Percentiles rank a stretch among this genome's conserved stretches.
Conservation (phyloP, 2,888 invertebrate genomes). For the Chouioia cunea region DNA sequence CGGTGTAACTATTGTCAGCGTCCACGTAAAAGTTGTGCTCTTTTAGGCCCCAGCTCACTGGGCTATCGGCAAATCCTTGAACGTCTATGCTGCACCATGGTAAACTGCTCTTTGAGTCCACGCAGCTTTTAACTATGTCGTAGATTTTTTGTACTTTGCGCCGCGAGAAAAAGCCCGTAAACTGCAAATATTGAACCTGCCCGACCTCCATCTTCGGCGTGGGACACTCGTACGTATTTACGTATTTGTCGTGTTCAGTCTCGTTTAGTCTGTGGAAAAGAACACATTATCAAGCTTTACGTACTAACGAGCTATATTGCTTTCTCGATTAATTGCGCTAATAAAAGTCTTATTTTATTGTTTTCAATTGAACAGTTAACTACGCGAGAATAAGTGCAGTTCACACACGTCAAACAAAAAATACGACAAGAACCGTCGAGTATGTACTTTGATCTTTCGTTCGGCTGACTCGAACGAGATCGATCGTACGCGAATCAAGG, state of each 20-base stretch:
- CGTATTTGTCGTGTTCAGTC: constrained; percentile 60
- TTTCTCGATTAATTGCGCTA: too few species aligned
- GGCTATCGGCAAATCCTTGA: constrained; percentile 72
- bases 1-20: constrained; percentile 70
- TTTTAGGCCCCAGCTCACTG: constrained; percentile 69
- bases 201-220: constrained; percentile 60
- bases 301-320: too few species aligned
- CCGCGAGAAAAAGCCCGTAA: constrained; percentile 71
- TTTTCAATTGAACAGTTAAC: too few species aligned
- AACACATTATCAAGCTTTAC: too few species aligned
- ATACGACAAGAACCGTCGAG: neutral
- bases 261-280: constrained; percentile 54
- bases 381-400: too few species aligned
- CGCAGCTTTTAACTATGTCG: constrained; percentile 58
- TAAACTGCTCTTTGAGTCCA: constrained; percentile 54
- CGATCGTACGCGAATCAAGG: too few species aligned
- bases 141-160: constrained; percentile 65
- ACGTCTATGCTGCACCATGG: constrained; percentile 71
- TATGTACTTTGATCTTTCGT: constrained; percentile 2
- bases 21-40: constrained; percentile 70
- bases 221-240: constrained; percentile 67
- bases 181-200: constrained; percentile 67
- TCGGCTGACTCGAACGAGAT: neutral
- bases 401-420: neutral
- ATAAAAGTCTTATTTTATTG: neutral